A percentile compares a stretch with the other conserved stretches of the same genome.
Conservation (phyloP, 2,888 invertebrate species). For the Balanococcus diminutus region DNA sequence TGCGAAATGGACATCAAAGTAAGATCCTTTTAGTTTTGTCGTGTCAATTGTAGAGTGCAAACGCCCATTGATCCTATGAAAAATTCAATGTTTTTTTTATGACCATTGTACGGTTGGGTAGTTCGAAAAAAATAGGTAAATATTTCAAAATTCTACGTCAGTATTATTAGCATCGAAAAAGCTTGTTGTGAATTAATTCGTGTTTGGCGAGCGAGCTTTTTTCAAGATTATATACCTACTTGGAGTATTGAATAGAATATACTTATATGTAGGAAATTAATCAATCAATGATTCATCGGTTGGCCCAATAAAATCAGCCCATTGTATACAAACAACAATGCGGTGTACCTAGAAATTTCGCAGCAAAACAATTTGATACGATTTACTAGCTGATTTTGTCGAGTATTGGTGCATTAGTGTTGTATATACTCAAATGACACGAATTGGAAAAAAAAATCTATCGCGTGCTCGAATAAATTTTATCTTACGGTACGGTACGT, state of each 20-base stretch:
- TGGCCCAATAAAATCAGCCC: not conserved
- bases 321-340: not conserved
- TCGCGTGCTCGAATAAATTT: constrained; percentile 14
- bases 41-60: not conserved
- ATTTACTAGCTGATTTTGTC: not conserved
- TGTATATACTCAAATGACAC: not conserved
- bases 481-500: not conserved
- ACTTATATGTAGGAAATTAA: not conserved
- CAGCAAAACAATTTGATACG: not conserved
- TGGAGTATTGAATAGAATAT: no score
- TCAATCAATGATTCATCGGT: not conserved
- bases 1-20: constrained; percentile 3
- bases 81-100: not conserved
- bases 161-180: not conserved
- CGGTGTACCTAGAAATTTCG: not conserved
- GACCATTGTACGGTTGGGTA: not conserved
- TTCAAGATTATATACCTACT: no score
- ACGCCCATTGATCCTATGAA: not conserved
- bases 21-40: not conserved
- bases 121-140: not conserved
- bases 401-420: not conserved
- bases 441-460: not conserved
- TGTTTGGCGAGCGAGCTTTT: no score
- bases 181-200: no score
- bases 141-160: not conserved